A percentile compares a stretch with the other conserved stretches of the same genome.
Evolutionary conservation across 2,113 vertebrate genomes (phyloP).

Genomic region (Nothobranchius kuhntae): DNA sequence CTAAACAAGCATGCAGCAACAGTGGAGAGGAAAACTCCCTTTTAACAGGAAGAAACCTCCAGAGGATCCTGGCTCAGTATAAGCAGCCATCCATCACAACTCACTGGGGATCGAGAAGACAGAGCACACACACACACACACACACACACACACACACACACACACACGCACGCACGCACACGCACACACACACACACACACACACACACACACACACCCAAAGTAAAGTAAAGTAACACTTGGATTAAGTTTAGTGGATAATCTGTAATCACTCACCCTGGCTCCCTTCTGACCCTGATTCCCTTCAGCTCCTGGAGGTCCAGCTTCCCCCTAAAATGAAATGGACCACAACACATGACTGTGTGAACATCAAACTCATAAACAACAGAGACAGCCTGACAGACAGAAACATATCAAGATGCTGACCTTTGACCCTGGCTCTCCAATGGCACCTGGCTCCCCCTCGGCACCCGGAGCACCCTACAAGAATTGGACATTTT

Average conservation of each 20-base stretch:
- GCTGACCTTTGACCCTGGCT: conserved; percentile 87
- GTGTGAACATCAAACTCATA: conserved; percentile 5
- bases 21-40: too few species aligned
- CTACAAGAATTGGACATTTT: conserved; percentile 64
- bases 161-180: too few species aligned
- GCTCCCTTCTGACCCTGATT: conserved; percentile 85
- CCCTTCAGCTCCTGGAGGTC: conserved; percentile 81
- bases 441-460: conserved; percentile 87
- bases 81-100: too few species aligned
- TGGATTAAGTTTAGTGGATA: conserved; percentile 35
- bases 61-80: too few species aligned
- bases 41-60: too few species aligned
- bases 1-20: too few species aligned
- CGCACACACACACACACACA: too few species aligned
- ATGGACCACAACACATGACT: conserved; percentile 41
- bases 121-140: too few species aligned
- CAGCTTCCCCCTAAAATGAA: conserved; percentile 82
- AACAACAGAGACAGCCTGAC: not conserved
- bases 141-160: too few species aligned
- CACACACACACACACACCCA: too few species aligned
- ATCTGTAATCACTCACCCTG: conserved; percentile 81
- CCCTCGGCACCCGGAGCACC: conserved; percentile 89
- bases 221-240: conserved; percentile 19
- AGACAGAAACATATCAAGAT: not conserved
- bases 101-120: too few species aligned